Evolutionary conservation across 2,888 invertebrate species (phyloP).

Genomic region (Scelioninae gen. 2): DNA sequence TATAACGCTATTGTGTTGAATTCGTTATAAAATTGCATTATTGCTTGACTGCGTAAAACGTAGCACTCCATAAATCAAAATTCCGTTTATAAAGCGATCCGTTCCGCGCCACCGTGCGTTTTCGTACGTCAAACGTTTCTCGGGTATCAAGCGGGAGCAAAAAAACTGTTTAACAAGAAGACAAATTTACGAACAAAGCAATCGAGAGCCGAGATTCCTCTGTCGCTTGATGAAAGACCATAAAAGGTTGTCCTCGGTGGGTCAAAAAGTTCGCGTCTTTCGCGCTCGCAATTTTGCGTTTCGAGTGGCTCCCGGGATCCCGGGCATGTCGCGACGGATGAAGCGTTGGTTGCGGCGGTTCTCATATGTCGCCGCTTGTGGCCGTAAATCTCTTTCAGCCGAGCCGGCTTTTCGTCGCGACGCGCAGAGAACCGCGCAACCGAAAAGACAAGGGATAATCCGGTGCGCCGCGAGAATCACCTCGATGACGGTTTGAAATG

Average conservation of each 20-base stretch:
- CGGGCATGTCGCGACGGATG: conserved; percentile 42
- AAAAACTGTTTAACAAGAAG: conserved; percentile 30
- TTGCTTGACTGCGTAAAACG: no score
- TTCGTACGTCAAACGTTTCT: no score
- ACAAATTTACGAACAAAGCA: conserved; percentile 37
- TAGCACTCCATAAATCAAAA: no score
- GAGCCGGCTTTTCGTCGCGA: conserved; percentile 34
- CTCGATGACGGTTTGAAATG: conserved; percentile 47
- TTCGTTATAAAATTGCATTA: no score
- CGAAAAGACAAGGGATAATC: conserved; percentile 52
- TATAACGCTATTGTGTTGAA: no score
- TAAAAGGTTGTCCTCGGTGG: conserved; percentile 41
- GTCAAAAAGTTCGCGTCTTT: conserved; percentile 36
- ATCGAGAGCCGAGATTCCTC: conserved; percentile 33
- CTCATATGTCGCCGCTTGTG: conserved; percentile 36
- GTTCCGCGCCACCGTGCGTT: no score
- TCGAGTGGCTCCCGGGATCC: conserved; percentile 44
- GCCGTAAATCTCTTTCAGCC: conserved; percentile 46
- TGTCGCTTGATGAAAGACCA: conserved; percentile 32
- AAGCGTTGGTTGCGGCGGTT: conserved; percentile 49
- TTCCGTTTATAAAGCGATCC: no score
- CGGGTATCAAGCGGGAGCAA: neutral
- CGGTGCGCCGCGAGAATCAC: conserved; percentile 20
- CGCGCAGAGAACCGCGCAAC: conserved; percentile 26
- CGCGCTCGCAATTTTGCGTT: conserved; percentile 36